Evolutionary conservation across 30 jellyfish, hydroid and myxozoan genomes (phyloP).

Genomic region (Turritopsis rubra): DNA sequence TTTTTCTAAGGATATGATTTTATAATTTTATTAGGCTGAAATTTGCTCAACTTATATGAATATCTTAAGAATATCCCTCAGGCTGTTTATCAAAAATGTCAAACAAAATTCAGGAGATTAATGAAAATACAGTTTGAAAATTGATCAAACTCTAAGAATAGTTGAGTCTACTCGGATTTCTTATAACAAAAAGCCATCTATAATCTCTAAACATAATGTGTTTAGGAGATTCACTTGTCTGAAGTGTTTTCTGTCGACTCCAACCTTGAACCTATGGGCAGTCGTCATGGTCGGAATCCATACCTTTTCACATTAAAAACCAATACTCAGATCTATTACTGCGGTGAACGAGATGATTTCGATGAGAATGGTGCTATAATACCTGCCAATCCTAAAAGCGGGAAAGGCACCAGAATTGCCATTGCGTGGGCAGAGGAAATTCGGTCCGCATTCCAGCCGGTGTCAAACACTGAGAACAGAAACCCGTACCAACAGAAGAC

Average conservation of each 20-base stretch:
- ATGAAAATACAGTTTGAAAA: no score
- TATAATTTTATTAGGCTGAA: no score
- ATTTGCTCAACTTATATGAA: no score
- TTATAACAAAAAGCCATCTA: no score
- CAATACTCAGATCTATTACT: slow-evolving; percentile 46
- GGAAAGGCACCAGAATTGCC: slow-evolving; percentile 91
- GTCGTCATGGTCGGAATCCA: slow-evolving; percentile 84
- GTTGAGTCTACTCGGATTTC: no score
- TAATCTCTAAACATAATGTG: no score
- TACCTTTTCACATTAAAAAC: slow-evolving; percentile 84
- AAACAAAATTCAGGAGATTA: no score
- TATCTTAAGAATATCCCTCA: no score
- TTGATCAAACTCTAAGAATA: no score
- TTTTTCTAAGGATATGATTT: no score
- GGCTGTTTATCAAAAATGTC: no score
- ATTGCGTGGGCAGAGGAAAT: slow-evolving; percentile 93
- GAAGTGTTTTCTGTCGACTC: slow-evolving; percentile 80
- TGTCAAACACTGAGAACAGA: slow-evolving; percentile 33
- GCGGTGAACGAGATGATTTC: slow-evolving; percentile 93
- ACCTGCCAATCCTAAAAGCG: slow-evolving; percentile 89
- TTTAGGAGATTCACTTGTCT: slow-evolving; percentile 81
- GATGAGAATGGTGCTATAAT: slow-evolving; percentile 77
- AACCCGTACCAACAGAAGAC: slow-evolving; percentile 6
- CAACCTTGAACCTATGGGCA: slow-evolving; percentile 87
- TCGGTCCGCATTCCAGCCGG: slow-evolving; percentile 81